A percentile compares a stretch with the other conserved stretches of the same genome.
phyloP scores from a whole-genome alignment of 2,888 invertebrate species.

The Cynaeus angustus region DNA sequence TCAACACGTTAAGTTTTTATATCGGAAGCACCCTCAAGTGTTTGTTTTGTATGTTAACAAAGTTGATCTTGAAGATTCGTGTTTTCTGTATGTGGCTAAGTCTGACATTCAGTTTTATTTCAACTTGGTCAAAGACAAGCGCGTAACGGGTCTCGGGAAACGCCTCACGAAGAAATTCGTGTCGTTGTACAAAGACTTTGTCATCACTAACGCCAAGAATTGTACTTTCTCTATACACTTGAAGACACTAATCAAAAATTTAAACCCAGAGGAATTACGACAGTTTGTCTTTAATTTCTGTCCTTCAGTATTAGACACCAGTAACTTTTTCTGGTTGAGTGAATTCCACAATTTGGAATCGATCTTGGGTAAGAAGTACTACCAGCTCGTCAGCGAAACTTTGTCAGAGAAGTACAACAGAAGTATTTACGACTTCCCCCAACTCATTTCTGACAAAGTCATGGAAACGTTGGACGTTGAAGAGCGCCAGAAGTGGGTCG shows the following conservation, averaged over 20 bases:
- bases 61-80: constrained; percentile 22
- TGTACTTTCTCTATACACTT: constrained; percentile 27
- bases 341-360: neutral
- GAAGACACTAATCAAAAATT: constrained; percentile 30
- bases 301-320: neutral
- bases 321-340: neutral
- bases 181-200: constrained; percentile 13
- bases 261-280: constrained; percentile 18
- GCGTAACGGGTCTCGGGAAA: constrained; percentile 36
- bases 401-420: constrained; percentile 29
- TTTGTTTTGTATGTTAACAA: constrained; percentile 2
- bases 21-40: constrained; percentile 28
- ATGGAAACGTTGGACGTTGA: constrained; percentile 28
- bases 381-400: constrained; percentile 32
- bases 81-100: constrained; percentile 25
- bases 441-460: constrained; percentile 35
- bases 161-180: constrained; percentile 37
- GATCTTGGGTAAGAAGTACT: constrained; percentile 6
- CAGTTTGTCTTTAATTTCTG: constrained; percentile 22
- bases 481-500: constrained; percentile 41
- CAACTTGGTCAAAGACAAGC: constrained; percentile 9
- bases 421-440: constrained; percentile 38
- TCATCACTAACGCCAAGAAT: constrained; percentile 28
- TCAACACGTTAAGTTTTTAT: constrained; percentile 31
- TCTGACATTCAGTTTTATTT: neutral